Evolutionary conservation across 2,113 vertebrate species (phyloP), one percentile per base, ranked within the genome.

Genomic region (Mustela lutreola): DNA sequence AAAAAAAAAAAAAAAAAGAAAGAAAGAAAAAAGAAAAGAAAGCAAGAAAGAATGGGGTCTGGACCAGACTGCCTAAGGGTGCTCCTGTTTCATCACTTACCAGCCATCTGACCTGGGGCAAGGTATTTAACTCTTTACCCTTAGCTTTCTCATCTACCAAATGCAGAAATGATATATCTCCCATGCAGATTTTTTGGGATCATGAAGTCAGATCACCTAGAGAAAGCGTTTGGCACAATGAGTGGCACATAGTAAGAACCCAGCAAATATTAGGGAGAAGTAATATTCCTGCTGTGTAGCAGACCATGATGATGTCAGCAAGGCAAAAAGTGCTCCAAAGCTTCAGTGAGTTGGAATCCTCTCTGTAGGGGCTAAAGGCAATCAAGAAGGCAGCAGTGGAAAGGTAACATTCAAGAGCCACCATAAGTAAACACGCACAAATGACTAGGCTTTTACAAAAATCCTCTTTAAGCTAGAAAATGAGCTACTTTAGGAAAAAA

Each of bases 381-480:
- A 53, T 33, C n/a, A 50, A 67, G 22, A 39, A 73, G 18, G 9
- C 8, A 24, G 89, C 28, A 18, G n/a, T 36, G 70, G 7, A 50
- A 96, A 89, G 42, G 16, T 0, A 86, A 21, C n/a, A 80, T 8
- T 62, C 83, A 93, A 89, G n/a, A 24, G 70, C 75, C 91, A 31
- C 67, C 70, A 94, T n/a, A 87, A 36, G 6, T 39, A 33, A 88
- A 67, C 12, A 83, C 3, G 67, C 22, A 60, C 26, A 60, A 39
- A 91, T 50, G 63, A 94, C 15, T 33, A 33, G 22, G 33, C 76
- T 95, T 93, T 95, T 91, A 80, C 3, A 93, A 21, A 93, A 84
- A 91, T 90, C 91, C 79, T 94, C 56, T 83, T 53, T 53, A 98
- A 97, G 89, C 45, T 8, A 89, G 92, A 97, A 98, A 98, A 94